These are phyloP conservation scores for Notodromas monacha DNA, from an alignment of 2,888 invertebrate genomes.

Conservation along the genomic window DNA sequence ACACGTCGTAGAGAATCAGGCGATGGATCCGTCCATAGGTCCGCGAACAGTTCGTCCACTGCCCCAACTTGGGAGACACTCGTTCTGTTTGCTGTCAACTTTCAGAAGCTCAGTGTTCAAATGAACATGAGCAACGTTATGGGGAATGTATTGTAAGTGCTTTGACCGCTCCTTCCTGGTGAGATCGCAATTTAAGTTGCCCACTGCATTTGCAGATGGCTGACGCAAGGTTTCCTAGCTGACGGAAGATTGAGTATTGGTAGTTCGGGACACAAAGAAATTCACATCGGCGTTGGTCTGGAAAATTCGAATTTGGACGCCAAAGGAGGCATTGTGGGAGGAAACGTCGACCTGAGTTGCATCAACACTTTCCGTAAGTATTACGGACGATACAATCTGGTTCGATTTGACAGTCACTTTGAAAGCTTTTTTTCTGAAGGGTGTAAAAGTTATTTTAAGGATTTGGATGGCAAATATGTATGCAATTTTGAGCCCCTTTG, in stretches of 20 bases:
- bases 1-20: slow-evolving; percentile 12
- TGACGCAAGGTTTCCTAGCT: slow-evolving; percentile 62
- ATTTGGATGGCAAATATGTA: too few species aligned
- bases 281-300: slow-evolving; percentile 55
- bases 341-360: slow-evolving; percentile 59
- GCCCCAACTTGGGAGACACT: slow-evolving; percentile 63
- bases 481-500: too few species aligned
- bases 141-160: slow-evolving; percentile 59
- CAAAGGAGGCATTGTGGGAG: slow-evolving; percentile 87
- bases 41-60: slow-evolving; percentile 6
- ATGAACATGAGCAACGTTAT: slow-evolving; percentile 99
- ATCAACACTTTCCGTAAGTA: slow-evolving; percentile 44
- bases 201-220: slow-evolving; percentile 27
- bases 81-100: slow-evolving; percentile 78
- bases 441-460: neutral
- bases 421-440: neutral
- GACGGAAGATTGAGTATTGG: slow-evolving; percentile 72
- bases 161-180: neutral
- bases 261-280: slow-evolving; percentile 69
- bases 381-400: too few species aligned
- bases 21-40: slow-evolving; percentile 9
- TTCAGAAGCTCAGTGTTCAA: slow-evolving; percentile 74
- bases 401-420: neutral
- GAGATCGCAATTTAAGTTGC: slow-evolving; percentile 6
- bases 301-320: slow-evolving; percentile 73